These are phyloP conservation scores for Salvelinus alpinus DNA, from an alignment of 2,113 vertebrate species.

Conservation along the genomic window DNA sequence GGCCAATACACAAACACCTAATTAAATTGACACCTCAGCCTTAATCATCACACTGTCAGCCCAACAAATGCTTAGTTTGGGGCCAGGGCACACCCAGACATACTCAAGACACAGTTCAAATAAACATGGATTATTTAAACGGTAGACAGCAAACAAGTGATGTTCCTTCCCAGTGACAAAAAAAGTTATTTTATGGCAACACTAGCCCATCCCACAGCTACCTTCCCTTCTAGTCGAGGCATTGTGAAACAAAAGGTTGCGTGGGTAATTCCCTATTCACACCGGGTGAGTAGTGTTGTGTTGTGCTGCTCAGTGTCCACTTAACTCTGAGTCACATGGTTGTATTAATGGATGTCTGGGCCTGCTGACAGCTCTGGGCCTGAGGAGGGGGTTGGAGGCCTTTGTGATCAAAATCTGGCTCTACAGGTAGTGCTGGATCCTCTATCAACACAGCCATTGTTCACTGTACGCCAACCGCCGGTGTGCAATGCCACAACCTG, in stretches of 20 bases:
- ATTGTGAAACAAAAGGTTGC: too few species aligned
- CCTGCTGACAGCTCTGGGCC: conserved; percentile 25
- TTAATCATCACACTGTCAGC: conserved; percentile 57
- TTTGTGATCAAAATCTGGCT: conserved; percentile 55
- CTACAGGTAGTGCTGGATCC: conserved; percentile 59
- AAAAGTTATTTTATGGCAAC: too few species aligned
- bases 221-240: too few species aligned
- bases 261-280: too few species aligned
- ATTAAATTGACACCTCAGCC: conserved; percentile 52
- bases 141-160: too few species aligned
- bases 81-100: not conserved
- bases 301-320: not conserved
- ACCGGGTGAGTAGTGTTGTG: not conserved
- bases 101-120: not conserved
- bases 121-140: not conserved
- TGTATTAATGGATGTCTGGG: conserved; percentile 36
- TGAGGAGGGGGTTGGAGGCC: conserved; percentile 6
- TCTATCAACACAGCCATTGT: conserved; percentile 57
- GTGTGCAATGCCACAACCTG: conserved; percentile 18
- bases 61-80: conserved; percentile 48
- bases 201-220: too few species aligned
- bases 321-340: conserved; percentile 55
- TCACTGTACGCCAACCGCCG: conserved; percentile 30
- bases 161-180: too few species aligned
- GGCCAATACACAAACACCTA: conserved; percentile 53